Evolutionary conservation across 64 coral and sea anemone genomes (phyloP).

Genomic region (Pocillopora verrucosa): DNA sequence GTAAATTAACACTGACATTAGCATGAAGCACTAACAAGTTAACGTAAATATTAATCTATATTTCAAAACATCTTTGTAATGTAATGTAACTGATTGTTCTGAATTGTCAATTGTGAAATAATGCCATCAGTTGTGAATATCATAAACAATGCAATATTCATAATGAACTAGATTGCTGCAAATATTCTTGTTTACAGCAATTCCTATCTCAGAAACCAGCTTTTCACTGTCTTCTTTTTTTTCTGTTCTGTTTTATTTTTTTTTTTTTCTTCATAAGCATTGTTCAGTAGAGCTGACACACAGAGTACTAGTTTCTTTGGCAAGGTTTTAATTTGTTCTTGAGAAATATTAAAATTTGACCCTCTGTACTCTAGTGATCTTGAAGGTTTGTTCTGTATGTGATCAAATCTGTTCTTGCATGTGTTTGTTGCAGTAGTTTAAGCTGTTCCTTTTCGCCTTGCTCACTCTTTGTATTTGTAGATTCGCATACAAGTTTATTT

Average conservation of each 20-base stretch:
- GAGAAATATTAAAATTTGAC: background rate
- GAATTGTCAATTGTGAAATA: background rate
- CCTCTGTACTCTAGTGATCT: background rate
- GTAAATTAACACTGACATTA: constrained; percentile 23
- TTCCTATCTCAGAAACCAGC: no score
- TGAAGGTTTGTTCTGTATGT: background rate
- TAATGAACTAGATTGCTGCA: background rate
- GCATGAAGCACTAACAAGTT: background rate
- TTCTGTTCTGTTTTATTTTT: no score
- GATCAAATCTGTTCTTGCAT: constrained; percentile 18
- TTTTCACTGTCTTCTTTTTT: no score
- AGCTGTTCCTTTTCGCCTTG: background rate
- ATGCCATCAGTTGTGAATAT: background rate
- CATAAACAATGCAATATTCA: background rate
- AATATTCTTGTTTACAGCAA: background rate
- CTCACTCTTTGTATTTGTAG: background rate
- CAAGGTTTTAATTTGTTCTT: background rate
- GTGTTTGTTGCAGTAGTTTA: background rate
- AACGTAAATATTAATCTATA: constrained; percentile 8
- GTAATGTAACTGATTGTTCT: constrained; percentile 2
- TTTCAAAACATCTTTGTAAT: background rate
- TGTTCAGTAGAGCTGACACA: no score
- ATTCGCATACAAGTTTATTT: no score
- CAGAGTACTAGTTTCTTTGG: no score
- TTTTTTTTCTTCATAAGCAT: no score